Base-by-base conservation (phyloP, 2,113 vertebrate species). In the Leuciscus idus region DNA sequence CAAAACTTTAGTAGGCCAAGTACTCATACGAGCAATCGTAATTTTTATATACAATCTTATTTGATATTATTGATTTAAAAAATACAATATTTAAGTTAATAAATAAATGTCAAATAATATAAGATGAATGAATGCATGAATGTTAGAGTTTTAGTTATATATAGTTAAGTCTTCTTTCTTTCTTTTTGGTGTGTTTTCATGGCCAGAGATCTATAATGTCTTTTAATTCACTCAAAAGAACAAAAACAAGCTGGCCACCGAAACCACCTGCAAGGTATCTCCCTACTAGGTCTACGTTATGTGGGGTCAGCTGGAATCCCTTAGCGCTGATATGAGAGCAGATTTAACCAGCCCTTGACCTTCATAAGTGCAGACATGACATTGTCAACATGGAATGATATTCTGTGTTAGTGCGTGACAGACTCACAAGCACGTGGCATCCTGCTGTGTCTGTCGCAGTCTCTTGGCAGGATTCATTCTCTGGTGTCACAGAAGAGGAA, bases 261-360 rank as follows among this genome's bases (percentile, higher is more conserved):
- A 30, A 52, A 55, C 21, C 26, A 55, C 52, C 52, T 59, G 75
- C 30, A 13, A n/a, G 59, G 33, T 3, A 5, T 78, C 3, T 55
- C 75, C 6, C 48, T 13, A 59, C 50, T 13, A 59, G 30, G 30
- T 30, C 21, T 39, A 12, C 17, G 36, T 57, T 59, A 59, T 78
- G 52, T 78, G 55, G 55, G 76, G 76, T 79, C 77, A 79, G 33
- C 12, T 61, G 21, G 28, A 21, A 61, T 57, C 76, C 19, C 21
- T 39, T 36, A n/a, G 77, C 10, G 1, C 55, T 15, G 30, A 68
- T 36, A 23, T 36, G 30, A 70, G 6, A 70, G 8, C 7, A 21
- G 17, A 36, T 21, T 70, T 59, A 13, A 3, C 8, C 48, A 77
- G 15, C 7, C 30, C 52, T 28, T 77, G 75, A 50, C 52, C 76